Conservation (phyloP, 1,140 invertebrate genomes). For the Steinernema feltiae region DNA sequence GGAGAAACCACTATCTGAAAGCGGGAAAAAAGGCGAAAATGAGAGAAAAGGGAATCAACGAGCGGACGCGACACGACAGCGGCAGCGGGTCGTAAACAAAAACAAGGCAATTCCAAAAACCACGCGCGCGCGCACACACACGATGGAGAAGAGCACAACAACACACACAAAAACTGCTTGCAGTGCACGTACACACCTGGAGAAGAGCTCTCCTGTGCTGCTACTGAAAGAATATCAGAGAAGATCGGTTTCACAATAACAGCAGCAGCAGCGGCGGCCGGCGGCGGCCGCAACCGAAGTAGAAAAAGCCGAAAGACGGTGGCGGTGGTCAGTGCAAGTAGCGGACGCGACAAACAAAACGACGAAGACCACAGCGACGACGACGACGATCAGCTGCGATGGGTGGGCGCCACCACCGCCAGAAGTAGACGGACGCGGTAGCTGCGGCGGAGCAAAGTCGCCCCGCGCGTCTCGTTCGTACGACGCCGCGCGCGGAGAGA, state of each 20-base stretch:
- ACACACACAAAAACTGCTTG: background rate
- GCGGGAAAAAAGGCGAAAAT: background rate
- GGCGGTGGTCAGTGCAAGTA: too few species aligned
- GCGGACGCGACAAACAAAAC: too few species aligned
- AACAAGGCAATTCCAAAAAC: conserved; percentile 2
- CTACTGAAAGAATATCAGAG: too few species aligned
- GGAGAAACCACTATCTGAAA: background rate
- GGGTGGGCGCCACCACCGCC: background rate
- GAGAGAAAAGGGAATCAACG: background rate
- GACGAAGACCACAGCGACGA: background rate
- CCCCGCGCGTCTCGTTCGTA: background rate
- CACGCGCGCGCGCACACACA: background rate
- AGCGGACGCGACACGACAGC: background rate
- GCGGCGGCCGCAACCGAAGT: too few species aligned
- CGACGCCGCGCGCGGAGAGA: background rate
- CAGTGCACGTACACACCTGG: background rate
- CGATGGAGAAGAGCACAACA: background rate
- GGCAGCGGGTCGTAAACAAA: conserved; percentile 1
- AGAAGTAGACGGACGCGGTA: too few species aligned
- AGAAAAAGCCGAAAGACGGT: too few species aligned
- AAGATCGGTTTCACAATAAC: too few species aligned
- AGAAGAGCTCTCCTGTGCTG: too few species aligned
- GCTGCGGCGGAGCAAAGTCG: too few species aligned
- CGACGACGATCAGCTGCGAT: background rate
- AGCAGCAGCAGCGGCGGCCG: too few species aligned